Conservation (phyloP, 2,888 invertebrate species). For the Caenorhabditis sp. region DNA sequence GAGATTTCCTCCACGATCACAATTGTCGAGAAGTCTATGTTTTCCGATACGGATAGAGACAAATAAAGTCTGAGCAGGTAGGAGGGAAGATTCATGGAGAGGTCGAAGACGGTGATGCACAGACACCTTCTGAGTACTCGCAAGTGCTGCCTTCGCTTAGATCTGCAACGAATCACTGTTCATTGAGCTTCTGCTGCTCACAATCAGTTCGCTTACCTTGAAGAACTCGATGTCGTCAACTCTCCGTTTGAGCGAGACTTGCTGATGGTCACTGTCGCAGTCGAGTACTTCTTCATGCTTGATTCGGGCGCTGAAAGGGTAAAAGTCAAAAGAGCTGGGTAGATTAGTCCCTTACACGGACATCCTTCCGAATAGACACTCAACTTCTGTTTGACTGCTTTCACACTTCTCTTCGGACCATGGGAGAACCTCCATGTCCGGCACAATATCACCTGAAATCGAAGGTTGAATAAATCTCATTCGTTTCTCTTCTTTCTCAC, state of each 20-base stretch:
- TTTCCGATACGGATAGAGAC: slow-evolving; percentile 50
- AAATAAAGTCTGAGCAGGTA: slow-evolving; percentile 73
- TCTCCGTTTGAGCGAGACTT: slow-evolving; percentile 44
- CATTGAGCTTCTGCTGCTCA: slow-evolving; percentile 19
- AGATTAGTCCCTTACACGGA: slow-evolving; percentile 14
- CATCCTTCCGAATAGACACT: slow-evolving; percentile 45
- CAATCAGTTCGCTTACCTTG: slow-evolving; percentile 32
- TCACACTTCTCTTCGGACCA: slow-evolving; percentile 23
- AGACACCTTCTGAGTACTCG: slow-evolving; percentile 72
- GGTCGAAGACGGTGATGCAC: slow-evolving; percentile 73
- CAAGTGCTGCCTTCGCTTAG: slow-evolving; percentile 69
- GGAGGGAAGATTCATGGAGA: slow-evolving; percentile 76
- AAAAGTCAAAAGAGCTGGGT: background rate
- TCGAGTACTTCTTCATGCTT: slow-evolving; percentile 31
- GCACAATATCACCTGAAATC: slow-evolving; percentile 55
- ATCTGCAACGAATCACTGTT: slow-evolving; percentile 46
- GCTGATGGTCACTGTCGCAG: slow-evolving; percentile 37
- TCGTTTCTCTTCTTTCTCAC: slow-evolving; percentile 29
- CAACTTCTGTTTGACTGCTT: slow-evolving; percentile 29
- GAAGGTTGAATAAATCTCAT: no score
- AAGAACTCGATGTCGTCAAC: slow-evolving; percentile 38
- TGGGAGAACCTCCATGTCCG: slow-evolving; percentile 41
- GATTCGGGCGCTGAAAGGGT: slow-evolving; percentile 34
- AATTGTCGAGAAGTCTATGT: slow-evolving; percentile 7
- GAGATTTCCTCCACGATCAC: slow-evolving; percentile 68